Evolutionary conservation across 2,797 vertebrate species (phyloP), one percentile per base, ranked within the genome.

Genomic region (Cyprinella venusta): DNA sequence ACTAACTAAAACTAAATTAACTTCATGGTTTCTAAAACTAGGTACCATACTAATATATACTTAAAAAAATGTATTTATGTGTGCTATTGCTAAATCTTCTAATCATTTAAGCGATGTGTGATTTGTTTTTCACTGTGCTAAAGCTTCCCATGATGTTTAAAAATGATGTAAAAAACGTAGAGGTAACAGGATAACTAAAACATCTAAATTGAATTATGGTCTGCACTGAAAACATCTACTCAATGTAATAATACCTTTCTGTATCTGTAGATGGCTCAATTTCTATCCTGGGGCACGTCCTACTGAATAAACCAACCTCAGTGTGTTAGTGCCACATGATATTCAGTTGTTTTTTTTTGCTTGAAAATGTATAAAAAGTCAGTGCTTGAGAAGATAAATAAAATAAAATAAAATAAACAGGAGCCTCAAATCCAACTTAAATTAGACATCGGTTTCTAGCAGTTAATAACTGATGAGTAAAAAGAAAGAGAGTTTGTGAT

Each of bases 271-370:
- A 94, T 85, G 92, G 92, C 72, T 89, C 92, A 81, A 94, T 93
- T 92, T 94, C 93, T 91, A 94, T 95, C 91, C 93, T 93, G 87
- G 93, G 94, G 81, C 91, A 94, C 85, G 90, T 93, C 93, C 94
- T 94, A 92, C 81, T 91, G 90, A 85, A 92, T 88, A 94, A 90
- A 91, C 86, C 85, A 90, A 93, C 74, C 88, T 56, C 24, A 59
- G 18, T 59, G 36, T 68, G 24, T 82, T 56, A 59, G 16, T 50
- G 10, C 42, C 30, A 68, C 48, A 36, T 26, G 3, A 40, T 65
- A 71, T 81, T 74, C 61, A 52, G 6, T 4, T 40, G 6, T 4
- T 40, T 81, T 26, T 1, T 64, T 52, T 81, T 64, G 16, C 15
- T 38, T 64, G 0, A 79, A 52, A 65, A 74, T 1, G 5, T 30